Base-by-base conservation (phyloP, 2,888 invertebrate species). In the Dyspetes luteomarginatus region DNA sequence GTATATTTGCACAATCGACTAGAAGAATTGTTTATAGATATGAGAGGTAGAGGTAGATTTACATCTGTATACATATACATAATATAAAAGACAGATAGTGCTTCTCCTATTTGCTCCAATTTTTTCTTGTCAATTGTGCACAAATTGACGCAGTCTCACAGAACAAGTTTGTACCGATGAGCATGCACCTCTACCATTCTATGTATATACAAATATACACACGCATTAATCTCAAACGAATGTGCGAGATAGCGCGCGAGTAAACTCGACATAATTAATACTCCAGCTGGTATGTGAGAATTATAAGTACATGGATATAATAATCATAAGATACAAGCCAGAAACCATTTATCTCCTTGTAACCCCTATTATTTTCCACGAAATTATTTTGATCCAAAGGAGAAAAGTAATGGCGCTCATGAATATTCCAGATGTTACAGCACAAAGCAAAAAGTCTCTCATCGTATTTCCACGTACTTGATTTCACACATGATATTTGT, bases 251-350 rank as follows among this genome's bases (percentile, higher is more conserved):
- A 36, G 2, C 19, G 26, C 24, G 41, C 15, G 75, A 64, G 41
- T n/a, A n/a, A 78, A 65, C 41, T 43, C 43, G 65, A 52, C 43
- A 24, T 60, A 65, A 78, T 78, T 78, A 72, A 67, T 72, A 72
- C 72, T 72, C 78, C 78, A 67, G 52, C 72, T 60, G n/a, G 65
- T 67, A 52, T 22, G 55, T 28, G 30, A 48, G 24, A 26, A 24
- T 30, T n/a, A n/a, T n/a, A n/a, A n/a, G n/a, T n/a, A n/a, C n/a
- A n/a, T n/a, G n/a, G n/a, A n/a, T n/a, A n/a, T n/a, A n/a, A n/a
- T n/a, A n/a, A n/a, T n/a, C n/a, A n/a, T n/a, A n/a, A n/a, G n/a
- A n/a, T n/a, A n/a, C n/a, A n/a, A n/a, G n/a, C n/a, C n/a, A n/a
- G n/a, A n/a, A 60, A 68, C 67, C 60, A 69, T 69, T 50, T 72